These are phyloP conservation scores for Acanthopleura granulata DNA, from an alignment of 2,888 invertebrate genomes.

Conservation along the genomic window DNA sequence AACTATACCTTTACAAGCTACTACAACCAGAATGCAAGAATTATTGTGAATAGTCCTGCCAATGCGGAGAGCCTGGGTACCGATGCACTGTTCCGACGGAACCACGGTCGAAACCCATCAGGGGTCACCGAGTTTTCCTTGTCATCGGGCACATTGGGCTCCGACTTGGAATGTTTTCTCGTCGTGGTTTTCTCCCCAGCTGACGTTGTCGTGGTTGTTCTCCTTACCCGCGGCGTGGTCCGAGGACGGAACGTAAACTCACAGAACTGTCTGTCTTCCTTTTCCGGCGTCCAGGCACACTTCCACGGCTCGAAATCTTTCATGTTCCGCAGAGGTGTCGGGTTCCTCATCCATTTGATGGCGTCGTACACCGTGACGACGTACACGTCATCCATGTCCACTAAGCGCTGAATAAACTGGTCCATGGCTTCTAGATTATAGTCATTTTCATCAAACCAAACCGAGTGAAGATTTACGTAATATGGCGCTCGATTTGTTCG, in stretches of 20 bases:
- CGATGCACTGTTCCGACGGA: background rate
- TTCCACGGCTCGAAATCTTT: conserved; percentile 55
- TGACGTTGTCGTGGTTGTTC: conserved; percentile 22
- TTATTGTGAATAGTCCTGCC: background rate
- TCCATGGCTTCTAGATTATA: conserved; percentile 59
- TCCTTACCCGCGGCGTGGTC: conserved; percentile 24
- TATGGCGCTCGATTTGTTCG: conserved; percentile 79
- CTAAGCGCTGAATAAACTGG: conserved; percentile 52
- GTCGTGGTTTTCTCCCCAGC: conserved; percentile 21
- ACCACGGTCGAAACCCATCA: conserved; percentile 10
- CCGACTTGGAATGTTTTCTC: conserved; percentile 24
- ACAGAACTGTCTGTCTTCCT: conserved; percentile 15
- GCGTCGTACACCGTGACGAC: conserved; percentile 51
- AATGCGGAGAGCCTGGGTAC: background rate
- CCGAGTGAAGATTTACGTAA: conserved; percentile 86
- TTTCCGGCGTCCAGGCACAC: conserved; percentile 31
- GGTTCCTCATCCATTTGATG: conserved; percentile 57
- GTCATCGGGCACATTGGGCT: background rate
- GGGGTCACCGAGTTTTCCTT: conserved; percentile 4
- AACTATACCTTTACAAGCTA: background rate
- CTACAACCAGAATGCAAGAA: background rate
- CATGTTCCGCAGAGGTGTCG: conserved; percentile 46
- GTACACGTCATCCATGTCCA: conserved; percentile 58
- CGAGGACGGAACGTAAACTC: conserved; percentile 8
- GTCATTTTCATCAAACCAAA: conserved; percentile 70